These are phyloP conservation scores for Pseudonaja textilis DNA, from an alignment of 2,113 vertebrate genomes.

Conservation along the genomic window DNA sequence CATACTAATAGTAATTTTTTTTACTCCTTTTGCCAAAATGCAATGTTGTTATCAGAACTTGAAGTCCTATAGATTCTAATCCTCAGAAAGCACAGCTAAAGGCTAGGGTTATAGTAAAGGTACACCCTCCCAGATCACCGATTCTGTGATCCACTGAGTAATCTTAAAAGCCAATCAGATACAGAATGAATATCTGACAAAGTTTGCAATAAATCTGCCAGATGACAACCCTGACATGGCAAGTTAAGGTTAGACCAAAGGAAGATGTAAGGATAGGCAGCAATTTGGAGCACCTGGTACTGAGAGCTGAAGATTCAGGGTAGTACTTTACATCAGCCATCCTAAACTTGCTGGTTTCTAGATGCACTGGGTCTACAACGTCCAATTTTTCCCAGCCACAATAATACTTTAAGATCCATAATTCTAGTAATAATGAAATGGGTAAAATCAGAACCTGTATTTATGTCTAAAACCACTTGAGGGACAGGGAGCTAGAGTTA, in stretches of 20 bases:
- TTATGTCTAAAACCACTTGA: background rate
- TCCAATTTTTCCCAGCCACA: background rate
- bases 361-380: background rate
- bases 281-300: background rate
- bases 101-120: background rate
- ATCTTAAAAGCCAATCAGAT: background rate
- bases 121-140: background rate
- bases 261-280: background rate
- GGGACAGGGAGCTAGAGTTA: background rate
- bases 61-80: background rate
- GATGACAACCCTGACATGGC: background rate
- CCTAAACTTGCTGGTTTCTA: background rate
- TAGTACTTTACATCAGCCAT: background rate
- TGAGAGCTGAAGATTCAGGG: background rate
- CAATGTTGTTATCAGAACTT: background rate
- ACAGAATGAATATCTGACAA: background rate
- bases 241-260: background rate
- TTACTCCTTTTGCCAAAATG: background rate
- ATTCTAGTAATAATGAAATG: background rate
- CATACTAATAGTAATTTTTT: background rate
- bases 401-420: background rate
- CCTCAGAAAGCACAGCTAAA: background rate
- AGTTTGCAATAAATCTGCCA: background rate
- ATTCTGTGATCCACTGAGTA: background rate
- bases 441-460: background rate